Base-by-base conservation (phyloP, 2,888 invertebrate genomes). In the Drosophila anomalata region DNA sequence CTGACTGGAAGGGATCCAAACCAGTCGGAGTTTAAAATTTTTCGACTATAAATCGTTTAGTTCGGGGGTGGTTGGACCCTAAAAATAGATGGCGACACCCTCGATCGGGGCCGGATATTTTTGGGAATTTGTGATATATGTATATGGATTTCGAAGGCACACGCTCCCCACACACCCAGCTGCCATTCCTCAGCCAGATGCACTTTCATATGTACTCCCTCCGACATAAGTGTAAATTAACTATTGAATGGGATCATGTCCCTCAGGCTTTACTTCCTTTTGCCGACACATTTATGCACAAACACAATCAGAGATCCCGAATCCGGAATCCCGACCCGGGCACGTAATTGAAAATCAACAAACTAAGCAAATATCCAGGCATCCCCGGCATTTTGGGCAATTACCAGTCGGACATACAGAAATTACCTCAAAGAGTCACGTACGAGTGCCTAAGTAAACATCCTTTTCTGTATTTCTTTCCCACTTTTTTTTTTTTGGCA, bases 281-380 rank as follows among this genome's bases (percentile, higher is more conserved):
- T 59, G 17, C 36, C 20, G 41, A 50, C 67, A 41, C 17, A 55
- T 57, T 72, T 65, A 81, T 81, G 81, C 86, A 50, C 72, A 71
- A 72, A 71, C 86, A 86, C 71, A 72, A 42, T 12, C 36, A n/a
- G 36, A 36, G 4, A 11, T 33, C 33, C 33, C 33, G 31, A 46
- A 26, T 63, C 39, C 31, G 50, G 50, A 33, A 36, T 33, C 39
- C 36, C 33, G 62, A 61, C 51, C 29, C 61, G 5, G 63, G 50
- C 63, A 70, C 63, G 74, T 87, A 84, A 87, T 84, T 87, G 83
- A 84, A 87, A 79, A 69, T 73, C 87, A 87, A 84, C 85, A 76
- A 50, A 33, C 62, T 41, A 54, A 74, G 54, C 68, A 74, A 68
- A 74, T 68, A 74, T 48, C 44, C 47, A 53, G 39, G 52, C 50